phyloP scores from a whole-genome alignment of 2,888 invertebrate genomes.

The Elmis aenea region DNA sequence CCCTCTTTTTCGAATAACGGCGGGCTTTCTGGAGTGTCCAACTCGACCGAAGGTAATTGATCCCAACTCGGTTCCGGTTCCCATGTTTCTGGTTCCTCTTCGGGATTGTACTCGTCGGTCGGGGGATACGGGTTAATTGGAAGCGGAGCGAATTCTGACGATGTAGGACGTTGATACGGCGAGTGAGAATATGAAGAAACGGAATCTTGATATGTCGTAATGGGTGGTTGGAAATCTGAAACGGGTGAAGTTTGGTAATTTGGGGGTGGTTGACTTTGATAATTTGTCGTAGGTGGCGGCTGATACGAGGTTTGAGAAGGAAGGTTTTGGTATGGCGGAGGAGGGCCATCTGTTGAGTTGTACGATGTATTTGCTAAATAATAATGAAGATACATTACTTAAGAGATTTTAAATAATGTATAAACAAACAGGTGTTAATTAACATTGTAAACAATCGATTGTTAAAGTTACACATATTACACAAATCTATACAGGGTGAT shows the following conservation, averaged over 20 bases:
- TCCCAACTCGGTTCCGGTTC: slow-evolving; percentile 41
- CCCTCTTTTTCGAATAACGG: slow-evolving; percentile 61
- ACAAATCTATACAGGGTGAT: no score
- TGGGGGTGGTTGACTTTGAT: neutral
- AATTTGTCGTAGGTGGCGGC: slow-evolving; percentile 1
- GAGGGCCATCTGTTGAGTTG: slow-evolving; percentile 7
- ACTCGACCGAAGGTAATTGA: slow-evolving; percentile 34
- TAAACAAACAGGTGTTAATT: no score
- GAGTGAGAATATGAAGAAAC: slow-evolving; percentile 2
- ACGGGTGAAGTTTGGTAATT: slow-evolving; percentile 1
- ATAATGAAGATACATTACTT: neutral
- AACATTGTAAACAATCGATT: no score
- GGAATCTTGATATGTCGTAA: slow-evolving; percentile 8
- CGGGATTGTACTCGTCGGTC: slow-evolving; percentile 42
- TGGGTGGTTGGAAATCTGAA: slow-evolving; percentile 5
- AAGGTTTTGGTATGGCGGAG: slow-evolving; percentile 4
- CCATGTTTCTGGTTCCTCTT: slow-evolving; percentile 49
- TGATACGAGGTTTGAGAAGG: slow-evolving; percentile 4
- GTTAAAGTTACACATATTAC: no score
- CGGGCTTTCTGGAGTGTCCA: slow-evolving; percentile 63
- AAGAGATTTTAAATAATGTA: neutral
- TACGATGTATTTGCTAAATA: slow-evolving; percentile 12
- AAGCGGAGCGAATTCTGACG: neutral
- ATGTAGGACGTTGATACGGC: slow-evolving; percentile 1
- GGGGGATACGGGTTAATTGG: slow-evolving; percentile 28